phyloP scores from a whole-genome alignment of 2,888 invertebrate species.

The Adelognathus sp. region DNA sequence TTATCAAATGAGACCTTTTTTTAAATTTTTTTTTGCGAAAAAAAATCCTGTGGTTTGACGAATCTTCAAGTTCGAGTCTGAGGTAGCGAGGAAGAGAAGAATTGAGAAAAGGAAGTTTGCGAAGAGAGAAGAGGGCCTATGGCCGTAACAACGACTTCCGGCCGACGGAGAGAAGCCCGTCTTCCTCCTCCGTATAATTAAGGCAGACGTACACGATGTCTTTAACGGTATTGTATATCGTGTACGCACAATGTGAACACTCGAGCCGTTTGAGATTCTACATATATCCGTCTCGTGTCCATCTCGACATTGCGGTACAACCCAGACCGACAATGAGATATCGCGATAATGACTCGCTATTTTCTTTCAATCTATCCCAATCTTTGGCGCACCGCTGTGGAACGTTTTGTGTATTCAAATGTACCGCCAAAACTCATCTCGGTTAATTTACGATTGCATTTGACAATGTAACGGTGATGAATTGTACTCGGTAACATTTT shows the following conservation, averaged over 20 bases:
- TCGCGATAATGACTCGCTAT: conserved; percentile 23
- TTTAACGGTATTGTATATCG: conserved; percentile 65
- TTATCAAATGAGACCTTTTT: too few relatives aligned
- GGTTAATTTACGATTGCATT: neutral
- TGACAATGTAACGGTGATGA: neutral
- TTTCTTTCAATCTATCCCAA: conserved; percentile 12
- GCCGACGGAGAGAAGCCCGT: conserved; percentile 60
- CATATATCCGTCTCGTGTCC: conserved; percentile 25
- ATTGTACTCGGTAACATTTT: neutral
- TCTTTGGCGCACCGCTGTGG: neutral
- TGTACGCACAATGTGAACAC: conserved; percentile 6
- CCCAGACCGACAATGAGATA: conserved; percentile 38
- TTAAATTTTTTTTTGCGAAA: too few relatives aligned
- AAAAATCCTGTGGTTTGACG: neutral
- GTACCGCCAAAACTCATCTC: neutral
- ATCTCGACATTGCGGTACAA: conserved; percentile 23
- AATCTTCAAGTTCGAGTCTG: neutral
- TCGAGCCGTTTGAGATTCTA: conserved; percentile 22
- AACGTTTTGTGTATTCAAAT: neutral
- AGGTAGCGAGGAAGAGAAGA: conserved; percentile 29
- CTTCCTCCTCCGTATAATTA: conserved; percentile 65
- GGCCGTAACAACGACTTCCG: conserved; percentile 73
- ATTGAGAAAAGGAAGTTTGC: conserved; percentile 53
- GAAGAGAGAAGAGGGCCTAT: conserved; percentile 63
- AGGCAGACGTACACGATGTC: conserved; percentile 66